Percentiles rank a stretch among this genome's conserved stretches.
phyloP scores from a whole-genome alignment of 23 tunicate species.

The Halocynthia aurantium region DNA sequence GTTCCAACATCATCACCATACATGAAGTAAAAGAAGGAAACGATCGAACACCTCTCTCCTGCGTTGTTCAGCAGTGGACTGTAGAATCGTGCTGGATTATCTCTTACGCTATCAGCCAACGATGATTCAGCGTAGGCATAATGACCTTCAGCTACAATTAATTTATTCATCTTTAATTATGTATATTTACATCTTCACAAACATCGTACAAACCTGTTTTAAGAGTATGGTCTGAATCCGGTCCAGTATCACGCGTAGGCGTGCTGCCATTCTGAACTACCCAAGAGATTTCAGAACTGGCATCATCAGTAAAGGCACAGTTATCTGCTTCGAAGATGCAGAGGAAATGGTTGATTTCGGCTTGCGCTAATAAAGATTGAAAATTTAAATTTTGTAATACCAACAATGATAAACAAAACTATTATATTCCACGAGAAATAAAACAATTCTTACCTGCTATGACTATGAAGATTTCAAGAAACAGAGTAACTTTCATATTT shows the following conservation, averaged over 20 bases:
- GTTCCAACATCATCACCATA: constrained; percentile 69
- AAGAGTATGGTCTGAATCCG: constrained; percentile 44
- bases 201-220: too few relatives aligned
- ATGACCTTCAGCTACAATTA: constrained; percentile 25
- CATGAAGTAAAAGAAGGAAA: constrained; percentile 47
- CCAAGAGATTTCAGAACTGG: constrained; percentile 21
- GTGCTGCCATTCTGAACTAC: constrained; percentile 14
- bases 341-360: not conserved
- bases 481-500: too few relatives aligned
- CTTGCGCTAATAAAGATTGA: too few relatives aligned
- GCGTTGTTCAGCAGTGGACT: constrained; percentile 17
- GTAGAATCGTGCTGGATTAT: constrained; percentile 35
- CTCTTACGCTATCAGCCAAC: constrained; percentile 14
- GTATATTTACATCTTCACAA: too few relatives aligned
- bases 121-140: constrained; percentile 56
- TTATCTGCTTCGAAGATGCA: constrained; percentile 40
- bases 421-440: too few relatives aligned
- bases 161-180: too few relatives aligned
- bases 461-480: too few relatives aligned
- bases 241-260: constrained; percentile 38
- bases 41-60: constrained; percentile 30
- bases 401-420: too few relatives aligned
- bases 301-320: constrained; percentile 36
- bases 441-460: too few relatives aligned
- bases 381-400: too few relatives aligned